Percentiles rank a stretch among this genome's conserved stretches.
Evolutionary conservation across 1,140 invertebrate species (phyloP).

Genomic region (Calephelis nemesis): DNA sequence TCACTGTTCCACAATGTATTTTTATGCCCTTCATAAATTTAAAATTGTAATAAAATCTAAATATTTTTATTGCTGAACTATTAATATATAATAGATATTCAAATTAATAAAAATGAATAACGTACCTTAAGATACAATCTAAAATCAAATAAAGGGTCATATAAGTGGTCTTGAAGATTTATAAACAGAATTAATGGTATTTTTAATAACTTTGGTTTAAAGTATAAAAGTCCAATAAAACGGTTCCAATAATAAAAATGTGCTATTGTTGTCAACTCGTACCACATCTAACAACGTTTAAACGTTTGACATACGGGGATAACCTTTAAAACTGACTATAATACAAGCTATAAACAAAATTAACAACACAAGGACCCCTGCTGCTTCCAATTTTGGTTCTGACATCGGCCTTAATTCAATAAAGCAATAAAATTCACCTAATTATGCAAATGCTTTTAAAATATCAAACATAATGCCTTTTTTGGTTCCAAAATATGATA

Average conservation of each 20-base stretch:
- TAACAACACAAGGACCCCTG: slow-evolving; percentile 74
- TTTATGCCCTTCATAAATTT: slow-evolving; percentile 8
- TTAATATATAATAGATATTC: slow-evolving; percentile 25
- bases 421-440: slow-evolving; percentile 79
- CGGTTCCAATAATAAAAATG: slow-evolving; percentile 66
- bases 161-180: slow-evolving; percentile 34
- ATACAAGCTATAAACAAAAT: slow-evolving; percentile 78
- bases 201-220: slow-evolving; percentile 34
- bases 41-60: slow-evolving; percentile 6
- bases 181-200: slow-evolving; percentile 43
- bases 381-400: slow-evolving; percentile 76
- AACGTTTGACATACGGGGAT: slow-evolving; percentile 68
- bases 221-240: slow-evolving; percentile 61
- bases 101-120: slow-evolving; percentile 29
- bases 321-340: slow-evolving; percentile 70
- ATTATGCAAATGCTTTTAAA: slow-evolving; percentile 77
- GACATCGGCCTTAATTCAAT: slow-evolving; percentile 78
- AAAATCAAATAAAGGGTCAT: slow-evolving; percentile 20
- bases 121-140: slow-evolving; percentile 14
- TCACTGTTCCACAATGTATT: neutral
- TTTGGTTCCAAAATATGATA: slow-evolving; percentile 65
- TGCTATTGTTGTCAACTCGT: slow-evolving; percentile 64
- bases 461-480: slow-evolving; percentile 69
- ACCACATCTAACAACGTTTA: slow-evolving; percentile 64
- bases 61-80: slow-evolving; percentile 12